Evolutionary conservation across 2,888 invertebrate species (phyloP).

Genomic region (Cheilosia variabilis): DNA sequence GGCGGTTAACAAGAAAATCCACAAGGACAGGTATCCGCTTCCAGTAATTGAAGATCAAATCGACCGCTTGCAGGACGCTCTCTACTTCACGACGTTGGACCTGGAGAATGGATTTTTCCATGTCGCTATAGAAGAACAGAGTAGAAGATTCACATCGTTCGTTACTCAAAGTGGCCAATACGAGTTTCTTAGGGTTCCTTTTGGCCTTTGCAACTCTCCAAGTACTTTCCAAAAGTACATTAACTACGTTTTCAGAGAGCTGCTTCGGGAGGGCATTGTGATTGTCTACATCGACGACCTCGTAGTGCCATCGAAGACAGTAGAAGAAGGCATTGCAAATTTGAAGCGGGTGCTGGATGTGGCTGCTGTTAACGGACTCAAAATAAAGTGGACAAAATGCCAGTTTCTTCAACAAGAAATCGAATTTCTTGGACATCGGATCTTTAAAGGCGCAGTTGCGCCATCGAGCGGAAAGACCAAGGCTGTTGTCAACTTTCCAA

Average conservation of each 20-base stretch:
- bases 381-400: conserved; percentile 65
- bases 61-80: conserved; percentile 60
- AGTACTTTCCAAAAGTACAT: no score
- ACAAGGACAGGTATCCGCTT: no score
- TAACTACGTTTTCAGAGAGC: conserved; percentile 46
- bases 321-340: neutral
- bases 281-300: conserved; percentile 50
- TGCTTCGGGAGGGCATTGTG: conserved; percentile 20
- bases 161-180: conserved; percentile 77
- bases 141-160: conserved; percentile 77
- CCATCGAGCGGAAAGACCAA: conserved; percentile 42
- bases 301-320: conserved; percentile 35
- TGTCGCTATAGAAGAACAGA: conserved; percentile 75
- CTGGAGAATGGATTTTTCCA: neutral
- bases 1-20: no score
- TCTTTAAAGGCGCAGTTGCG: conserved; percentile 32
- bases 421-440: conserved; percentile 59
- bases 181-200: conserved; percentile 72
- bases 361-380: conserved; percentile 16
- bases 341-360: neutral
- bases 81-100: conserved; percentile 66
- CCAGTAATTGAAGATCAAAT: no score
- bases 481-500: conserved; percentile 39
- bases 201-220: neutral
- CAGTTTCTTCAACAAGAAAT: conserved; percentile 59